Percentiles rank a stretch among this genome's conserved stretches.
Evolutionary conservation across 2,113 vertebrate genomes (phyloP).

Genomic region (Antechinus stuartii): DNA sequence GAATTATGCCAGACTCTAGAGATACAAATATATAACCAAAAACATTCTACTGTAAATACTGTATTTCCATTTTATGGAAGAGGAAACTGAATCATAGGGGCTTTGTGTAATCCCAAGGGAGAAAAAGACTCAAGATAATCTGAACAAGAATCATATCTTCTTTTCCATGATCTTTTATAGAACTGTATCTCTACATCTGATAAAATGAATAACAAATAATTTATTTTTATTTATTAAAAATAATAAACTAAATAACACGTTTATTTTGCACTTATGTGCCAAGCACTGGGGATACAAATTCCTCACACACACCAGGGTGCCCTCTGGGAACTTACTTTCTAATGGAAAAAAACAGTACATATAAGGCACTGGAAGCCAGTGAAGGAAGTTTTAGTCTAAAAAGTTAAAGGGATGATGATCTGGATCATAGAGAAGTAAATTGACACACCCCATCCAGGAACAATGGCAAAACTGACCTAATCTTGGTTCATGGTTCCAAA

Average conservation of each 20-base stretch:
- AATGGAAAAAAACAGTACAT: not conserved
- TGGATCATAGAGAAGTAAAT: not conserved
- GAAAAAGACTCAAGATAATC: not conserved
- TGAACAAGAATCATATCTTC: not conserved
- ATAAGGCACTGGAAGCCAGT: not conserved
- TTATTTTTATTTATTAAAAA: too few relatives aligned
- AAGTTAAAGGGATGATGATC: not conserved
- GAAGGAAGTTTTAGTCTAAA: not conserved
- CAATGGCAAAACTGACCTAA: not conserved
- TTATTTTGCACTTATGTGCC: not conserved
- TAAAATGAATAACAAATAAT: not conserved
- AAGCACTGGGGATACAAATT: not conserved
- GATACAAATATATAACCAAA: not conserved
- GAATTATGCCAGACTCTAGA: not conserved
- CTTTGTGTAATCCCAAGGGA: not conserved
- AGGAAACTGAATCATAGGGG: not conserved
- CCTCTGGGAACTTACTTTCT: not conserved
- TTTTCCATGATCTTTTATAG: not conserved
- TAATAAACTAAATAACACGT: not conserved
- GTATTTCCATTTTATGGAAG: not conserved
- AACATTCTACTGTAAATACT: not conserved
- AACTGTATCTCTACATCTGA: not conserved
- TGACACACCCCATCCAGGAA: not conserved
- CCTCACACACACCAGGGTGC: not conserved
- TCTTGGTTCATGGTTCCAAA: not conserved